Evolutionary conservation across 2,113 vertebrate genomes (phyloP), one percentile per base, ranked within the genome.

Genomic region (Caranx ignobilis): DNA sequence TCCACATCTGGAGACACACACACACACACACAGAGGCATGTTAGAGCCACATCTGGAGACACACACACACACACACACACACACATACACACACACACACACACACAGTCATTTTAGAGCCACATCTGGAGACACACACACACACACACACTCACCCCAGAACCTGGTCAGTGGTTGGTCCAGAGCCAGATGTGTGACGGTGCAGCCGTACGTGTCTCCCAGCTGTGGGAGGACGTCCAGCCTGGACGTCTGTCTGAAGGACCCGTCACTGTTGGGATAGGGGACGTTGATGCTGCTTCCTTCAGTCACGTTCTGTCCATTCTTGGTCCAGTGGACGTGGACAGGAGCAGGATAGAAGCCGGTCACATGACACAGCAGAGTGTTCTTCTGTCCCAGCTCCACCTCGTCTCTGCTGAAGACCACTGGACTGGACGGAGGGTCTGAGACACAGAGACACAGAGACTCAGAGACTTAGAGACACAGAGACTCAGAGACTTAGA

Each of bases 201-300:
- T 12, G 48, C 96, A 97, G 82, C 93, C 86, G 91, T 92, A 96
- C 19, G 94, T 3, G 74, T 96, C 95, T 21, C 82, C 92, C n/a
- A 76, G 45, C 35, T 82, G 26, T 0, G 96, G 92, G 0, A 81
- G 92, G 86, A 96, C 84, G 13, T 80, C 84, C 87, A 96, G 87
- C 31, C 90, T 91, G 47, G 95, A 95, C 79, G 93, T 92, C 71
- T 95, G 91, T 57, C 83, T 91, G 88, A 91, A 95, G 61, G 93
- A 63, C 0, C 79, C 18, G 6, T 96, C 94, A 0, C 67, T 6
- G 12, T 91, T 91, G 6, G 67, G 75, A 4, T 87, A 91, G 13
- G 93, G 95, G 50, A 83, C 70, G 0, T 91, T 95, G 35, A 88
- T 77, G 19, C 83, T 91, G 2, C 72, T 50, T 34, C 87, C 90